These are phyloP conservation scores for Rhinogobius similis DNA, from an alignment of 2,113 vertebrate species.

Conservation along the genomic window DNA sequence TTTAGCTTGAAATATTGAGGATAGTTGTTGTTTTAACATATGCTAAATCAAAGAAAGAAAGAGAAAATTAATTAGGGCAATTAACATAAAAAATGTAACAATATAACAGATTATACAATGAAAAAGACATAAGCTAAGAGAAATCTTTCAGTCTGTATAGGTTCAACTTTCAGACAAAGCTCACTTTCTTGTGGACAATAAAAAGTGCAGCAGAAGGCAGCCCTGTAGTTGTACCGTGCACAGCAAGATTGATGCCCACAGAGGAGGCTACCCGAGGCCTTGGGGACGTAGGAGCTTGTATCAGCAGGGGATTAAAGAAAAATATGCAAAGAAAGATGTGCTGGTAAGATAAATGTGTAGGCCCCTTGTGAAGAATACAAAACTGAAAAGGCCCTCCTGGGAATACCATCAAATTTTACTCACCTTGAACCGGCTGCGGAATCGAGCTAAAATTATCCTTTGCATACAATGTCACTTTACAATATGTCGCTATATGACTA, in stretches of 20 bases:
- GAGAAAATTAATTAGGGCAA: no score
- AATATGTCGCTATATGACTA: slow-evolving; percentile 19
- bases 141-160: slow-evolving; percentile 22
- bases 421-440: slow-evolving; percentile 76
- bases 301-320: slow-evolving; percentile 75
- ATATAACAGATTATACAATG: no score
- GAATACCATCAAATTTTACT: slow-evolving; percentile 75
- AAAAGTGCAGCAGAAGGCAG: slow-evolving; percentile 57
- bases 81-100: no score
- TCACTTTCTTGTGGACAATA: slow-evolving; percentile 51
- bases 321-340: slow-evolving; percentile 74
- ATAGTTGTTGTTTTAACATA: no score
- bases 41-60: no score
- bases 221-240: slow-evolving; percentile 44
- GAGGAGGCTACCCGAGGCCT: slow-evolving; percentile 62
- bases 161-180: slow-evolving; percentile 54
- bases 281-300: slow-evolving; percentile 69
- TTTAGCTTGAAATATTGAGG: no score
- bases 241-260: slow-evolving; percentile 71
- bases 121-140: neutral
- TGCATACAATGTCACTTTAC: slow-evolving; percentile 51
- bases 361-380: slow-evolving; percentile 68
- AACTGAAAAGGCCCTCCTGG: slow-evolving; percentile 71
- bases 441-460: slow-evolving; percentile 78
- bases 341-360: slow-evolving; percentile 79